Base-by-base conservation (phyloP, 2,888 invertebrate genomes). In the Drosophila meridiana region DNA sequence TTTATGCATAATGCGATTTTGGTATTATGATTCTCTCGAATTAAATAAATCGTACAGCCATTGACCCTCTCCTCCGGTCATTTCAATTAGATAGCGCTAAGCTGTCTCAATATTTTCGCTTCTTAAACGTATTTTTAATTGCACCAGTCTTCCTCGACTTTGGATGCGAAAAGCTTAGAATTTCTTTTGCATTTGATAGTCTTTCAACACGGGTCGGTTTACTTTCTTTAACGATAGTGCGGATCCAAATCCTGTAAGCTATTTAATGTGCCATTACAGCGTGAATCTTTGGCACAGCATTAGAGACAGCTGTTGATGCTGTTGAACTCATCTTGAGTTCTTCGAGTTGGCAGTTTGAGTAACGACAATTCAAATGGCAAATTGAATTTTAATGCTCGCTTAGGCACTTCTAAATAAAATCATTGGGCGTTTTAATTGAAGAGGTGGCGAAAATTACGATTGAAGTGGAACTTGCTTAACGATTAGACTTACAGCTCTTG, bases 331-430 rank as follows among this genome's bases (percentile, higher is more conserved):
- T 66, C 36, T 50, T 20, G 30, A 42, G 50, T 53, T 62, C 56
- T 20, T 45, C 61, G 32, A 45, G 50, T 58, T 36, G 68, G 9
- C 32, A 38, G 38, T 26, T 69, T 69, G 26, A 50, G 43, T 82
- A 75, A 80, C 66, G 69, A 71, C 43, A 59, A 67, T 75, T 70
- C 78, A 42, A 73, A 60, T 55, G 61, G 47, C 55, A 81, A 83
- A 86, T 86, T 68, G 65, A 30, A 47, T 73, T 86, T 78, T 83
- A 59, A 86, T 86, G 69, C 14, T 14, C 4, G 32, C 20, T 8
- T n/a, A 30, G 40, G 20, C 42, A 42, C 30, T 20, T 20, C 48
- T 26, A 20, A 30, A 28, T 14, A 30, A 43, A 43, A 30, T 45
- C 20, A 14, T 5, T 28, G 50, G n/a, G 6, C 6, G 13, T 26